Evolutionary conservation across 2,888 invertebrate species (phyloP), one percentile per base, ranked within the genome.

Genomic region (Eilema depressum): DNA sequence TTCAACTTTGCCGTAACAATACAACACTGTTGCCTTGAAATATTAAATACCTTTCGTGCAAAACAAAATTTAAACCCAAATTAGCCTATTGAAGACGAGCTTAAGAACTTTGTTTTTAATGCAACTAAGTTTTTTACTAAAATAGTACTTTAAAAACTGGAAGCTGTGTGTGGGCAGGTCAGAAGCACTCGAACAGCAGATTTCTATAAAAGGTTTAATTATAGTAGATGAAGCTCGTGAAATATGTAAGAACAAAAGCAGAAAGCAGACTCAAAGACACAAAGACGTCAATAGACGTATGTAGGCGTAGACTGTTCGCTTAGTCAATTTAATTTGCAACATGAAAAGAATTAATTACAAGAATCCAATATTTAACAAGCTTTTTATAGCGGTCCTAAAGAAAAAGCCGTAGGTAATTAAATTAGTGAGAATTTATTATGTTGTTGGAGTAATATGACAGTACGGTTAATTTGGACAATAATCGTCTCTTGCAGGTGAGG

Each of bases 371-470:
- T 63, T 68, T 62, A 63, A 56, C 17, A 57, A 25, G 63, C 12
- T 56, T 65, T 68, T 63, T 69, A 69, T 60, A 17, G 33, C 64
- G 30, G 8, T 20, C 69, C 33, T 60, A 69, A 65, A 61, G 11
- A 30, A 11, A 61, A 60, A 69, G 1, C 30, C 47, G 60, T 47
- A n/a, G n/a, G n/a, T n/a, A 69, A 61, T 61, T 64, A 60, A 65
- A 69, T 69, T 60, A 60, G 41, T 0, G 37, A 10, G 68, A 56
- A 33, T 63, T 63, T 56, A 20, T 20, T 28, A 25, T 61, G 33
- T 33, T 2, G 8, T 26, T 25, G 41, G 63, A 59, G 63, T 41
- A 26, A 28, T 69, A 57, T 57, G n/a, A 60, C 14, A 2, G 33
- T 28, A 23, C 5, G n/a, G 8, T 17, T 41, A 41, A 41, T 41